Evolutionary conservation across 2,888 invertebrate genomes (phyloP).

Genomic region (Drosophila subsilvestris): DNA sequence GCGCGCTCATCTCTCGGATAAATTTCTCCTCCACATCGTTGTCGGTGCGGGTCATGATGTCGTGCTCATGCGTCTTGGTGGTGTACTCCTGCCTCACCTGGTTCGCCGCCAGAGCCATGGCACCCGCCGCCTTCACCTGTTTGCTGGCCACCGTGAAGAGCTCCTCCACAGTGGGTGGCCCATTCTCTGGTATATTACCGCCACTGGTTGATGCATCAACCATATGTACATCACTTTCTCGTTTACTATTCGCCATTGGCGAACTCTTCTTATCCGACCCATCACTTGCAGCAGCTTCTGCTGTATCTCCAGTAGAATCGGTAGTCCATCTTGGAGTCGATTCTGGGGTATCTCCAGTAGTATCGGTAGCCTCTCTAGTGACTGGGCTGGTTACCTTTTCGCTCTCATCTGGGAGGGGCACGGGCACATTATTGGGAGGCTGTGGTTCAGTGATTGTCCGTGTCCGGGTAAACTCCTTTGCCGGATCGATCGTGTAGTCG

Average conservation of each 20-base stretch:
- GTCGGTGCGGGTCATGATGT: slow-evolving; percentile 35
- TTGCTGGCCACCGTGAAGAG: slow-evolving; percentile 44
- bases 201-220: too few relatives aligned
- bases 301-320: too few relatives aligned
- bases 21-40: slow-evolving; percentile 53
- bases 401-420: not conserved
- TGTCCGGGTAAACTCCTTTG: not conserved
- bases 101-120: slow-evolving; percentile 32
- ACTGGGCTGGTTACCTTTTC: not conserved
- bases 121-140: slow-evolving; percentile 44
- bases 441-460: not conserved
- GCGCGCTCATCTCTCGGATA: slow-evolving; percentile 29
- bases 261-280: too few relatives aligned
- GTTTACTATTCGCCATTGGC: too few relatives aligned
- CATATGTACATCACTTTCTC: too few relatives aligned
- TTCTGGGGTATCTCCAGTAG: too few relatives aligned
- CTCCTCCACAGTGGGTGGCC: slow-evolving; percentile 20
- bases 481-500: not conserved
- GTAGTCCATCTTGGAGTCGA: too few relatives aligned
- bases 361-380: too few relatives aligned
- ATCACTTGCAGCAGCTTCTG: too few relatives aligned
- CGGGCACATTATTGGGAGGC: too few relatives aligned
- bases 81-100: slow-evolving; percentile 13
- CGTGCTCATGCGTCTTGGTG: slow-evolving; percentile 36
- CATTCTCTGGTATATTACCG: too few relatives aligned